Percentiles rank a stretch among this genome's conserved stretches.
Evolutionary conservation across 2,888 invertebrate species (phyloP).

Genomic region (Lamellibrachia columna): DNA sequence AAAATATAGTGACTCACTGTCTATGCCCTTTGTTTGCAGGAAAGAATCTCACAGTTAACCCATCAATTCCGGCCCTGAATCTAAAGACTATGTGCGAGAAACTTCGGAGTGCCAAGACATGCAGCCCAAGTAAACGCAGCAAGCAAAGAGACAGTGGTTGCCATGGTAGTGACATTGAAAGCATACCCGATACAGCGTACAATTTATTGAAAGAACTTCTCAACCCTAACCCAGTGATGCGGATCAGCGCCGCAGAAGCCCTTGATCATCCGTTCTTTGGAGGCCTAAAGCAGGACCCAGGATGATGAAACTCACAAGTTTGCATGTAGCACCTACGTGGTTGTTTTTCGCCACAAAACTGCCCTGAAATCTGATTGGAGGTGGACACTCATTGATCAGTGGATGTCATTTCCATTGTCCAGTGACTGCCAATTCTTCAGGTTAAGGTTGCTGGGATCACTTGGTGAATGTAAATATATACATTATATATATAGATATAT

Average conservation of each 20-base stretch:
- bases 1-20: not conserved
- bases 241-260: constrained; percentile 80
- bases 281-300: not conserved
- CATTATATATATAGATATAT: not conserved
- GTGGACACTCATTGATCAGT: too few relatives aligned
- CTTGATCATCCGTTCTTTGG: constrained; percentile 76
- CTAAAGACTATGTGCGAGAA: constrained; percentile 63
- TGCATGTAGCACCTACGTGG: not conserved
- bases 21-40: constrained; percentile 46
- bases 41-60: constrained; percentile 53
- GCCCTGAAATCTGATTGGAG: not conserved
- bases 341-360: not conserved
- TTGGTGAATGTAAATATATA: too few relatives aligned
- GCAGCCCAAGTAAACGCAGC: not conserved
- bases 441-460: not conserved
- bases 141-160: constrained; percentile 27
- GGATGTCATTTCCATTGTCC: not conserved
- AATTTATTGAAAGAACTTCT: constrained; percentile 77
- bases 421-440: not conserved
- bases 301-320: not conserved
- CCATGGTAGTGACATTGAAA: not conserved
- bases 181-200: constrained; percentile 70
- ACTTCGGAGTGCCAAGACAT: constrained; percentile 47
- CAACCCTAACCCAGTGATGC: constrained; percentile 80
- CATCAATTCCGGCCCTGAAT: constrained; percentile 53